A percentile compares a stretch with the other conserved stretches of the same genome.
These are phyloP conservation scores for Rotaria socialis DNA, from an alignment of 2,888 invertebrate species.

Conservation along the genomic window DNA sequence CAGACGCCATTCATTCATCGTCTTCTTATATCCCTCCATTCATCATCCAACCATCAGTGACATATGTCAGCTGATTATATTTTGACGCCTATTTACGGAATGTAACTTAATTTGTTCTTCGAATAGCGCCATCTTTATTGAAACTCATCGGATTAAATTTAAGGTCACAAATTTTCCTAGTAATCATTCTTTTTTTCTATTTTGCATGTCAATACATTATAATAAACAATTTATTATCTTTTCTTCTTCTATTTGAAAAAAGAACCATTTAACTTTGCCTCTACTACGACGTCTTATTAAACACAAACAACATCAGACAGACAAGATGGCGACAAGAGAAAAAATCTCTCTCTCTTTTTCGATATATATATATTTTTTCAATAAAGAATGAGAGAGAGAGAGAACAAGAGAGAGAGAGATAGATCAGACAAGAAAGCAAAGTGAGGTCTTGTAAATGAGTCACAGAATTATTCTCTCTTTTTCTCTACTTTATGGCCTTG, in stretches of 20 bases:
- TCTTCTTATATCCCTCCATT: not conserved
- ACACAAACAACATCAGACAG: constrained; percentile 22
- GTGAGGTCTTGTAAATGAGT: constrained; percentile 27
- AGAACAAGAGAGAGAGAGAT: not conserved
- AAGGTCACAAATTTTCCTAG: not conserved
- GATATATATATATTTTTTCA: constrained; percentile 14
- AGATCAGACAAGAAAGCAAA: constrained; percentile 24
- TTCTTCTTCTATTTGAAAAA: not conserved
- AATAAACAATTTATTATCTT: not conserved
- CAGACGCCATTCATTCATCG: not conserved
- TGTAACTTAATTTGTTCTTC: not conserved
- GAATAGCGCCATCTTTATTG: not conserved
- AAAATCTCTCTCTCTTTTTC: constrained; percentile 1
- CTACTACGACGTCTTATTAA: not conserved
- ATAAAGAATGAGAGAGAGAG: not conserved
- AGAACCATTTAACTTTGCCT: not conserved
- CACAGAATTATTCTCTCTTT: constrained; percentile 11
- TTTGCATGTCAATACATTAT: not conserved
- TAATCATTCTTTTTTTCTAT: not conserved
- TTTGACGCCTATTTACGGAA: not conserved
- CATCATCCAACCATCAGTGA: not conserved
- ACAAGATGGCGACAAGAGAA: constrained; percentile 22
- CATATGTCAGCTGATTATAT: not conserved
- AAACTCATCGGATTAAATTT: not conserved
- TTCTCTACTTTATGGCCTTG: constrained; percentile 13